Base-by-base conservation (phyloP, 2,113 vertebrate species). In the human region DNA sequence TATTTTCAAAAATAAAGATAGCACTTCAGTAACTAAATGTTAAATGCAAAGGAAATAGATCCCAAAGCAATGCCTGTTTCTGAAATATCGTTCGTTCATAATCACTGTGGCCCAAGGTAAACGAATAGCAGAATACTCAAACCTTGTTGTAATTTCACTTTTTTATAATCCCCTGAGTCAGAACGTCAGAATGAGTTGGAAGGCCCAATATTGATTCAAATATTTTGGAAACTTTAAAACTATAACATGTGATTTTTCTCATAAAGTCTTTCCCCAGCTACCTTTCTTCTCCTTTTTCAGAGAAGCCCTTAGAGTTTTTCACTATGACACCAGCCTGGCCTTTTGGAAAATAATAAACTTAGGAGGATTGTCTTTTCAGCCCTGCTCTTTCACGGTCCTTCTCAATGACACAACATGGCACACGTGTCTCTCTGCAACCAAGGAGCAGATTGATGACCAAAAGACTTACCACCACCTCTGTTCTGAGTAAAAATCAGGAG, bases 1-100 rank as follows among this genome's bases (percentile, higher is more conserved):
- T 92, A 68, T 94, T 87, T 73, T 38, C 23, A 16, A 88, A 93
- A 78, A 45, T 82, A 90, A 97, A 55, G 18, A 95, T 52, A 96
- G 52, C 20, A 73, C 23, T 57, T 95, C 32, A 80, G 75, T 50
- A 86, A 50, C 40, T 75, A 89, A 45, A 43, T 64, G 57, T 75
- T 68, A 94, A 84, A 59, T 20, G 20, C 25, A 89, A 84, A 72
- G 52, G 43, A 89, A 96, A 38, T 72, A 66, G 89, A 96, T 73
- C 55, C 38, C 79, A 89, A 76, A 81, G 27, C 57, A 52, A 12
- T 66, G 45, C 11, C 40, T 87, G 7, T 79, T 85, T 93, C 52
- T 64, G 61, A 93, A 94, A 57, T 75, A 5, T 0, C 32, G 73
- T 55, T 85, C 32, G 83, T 94, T 93, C 40, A 25, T 1, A 59